Conservation (phyloP, 1,140 invertebrate species). For the Wasmannia auropunctata region DNA sequence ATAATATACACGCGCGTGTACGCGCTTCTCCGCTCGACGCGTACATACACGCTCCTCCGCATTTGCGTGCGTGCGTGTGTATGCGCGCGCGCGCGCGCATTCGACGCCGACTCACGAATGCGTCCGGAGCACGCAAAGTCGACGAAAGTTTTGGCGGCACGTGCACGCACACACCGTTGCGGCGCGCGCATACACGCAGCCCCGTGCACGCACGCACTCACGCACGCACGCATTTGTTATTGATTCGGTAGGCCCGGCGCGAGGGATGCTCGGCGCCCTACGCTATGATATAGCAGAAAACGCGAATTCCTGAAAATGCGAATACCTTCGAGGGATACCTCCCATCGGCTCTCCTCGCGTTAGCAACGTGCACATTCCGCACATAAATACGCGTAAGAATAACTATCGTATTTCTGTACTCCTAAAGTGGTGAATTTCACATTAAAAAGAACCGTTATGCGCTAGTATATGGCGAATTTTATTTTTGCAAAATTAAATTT, state of each 20-base stretch:
- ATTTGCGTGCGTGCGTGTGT: not conserved
- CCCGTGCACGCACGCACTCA: conserved; percentile 46
- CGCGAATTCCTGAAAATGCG: conserved; percentile 6
- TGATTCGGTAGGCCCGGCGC: conserved; percentile 70
- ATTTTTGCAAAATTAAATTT: not conserved
- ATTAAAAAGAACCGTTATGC: not conserved
- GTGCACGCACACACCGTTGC: conserved; percentile 75
- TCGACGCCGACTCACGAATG: conserved; percentile 30
- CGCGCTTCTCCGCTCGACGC: conserved; percentile 6
- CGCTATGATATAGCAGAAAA: not conserved
- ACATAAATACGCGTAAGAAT: not conserved
- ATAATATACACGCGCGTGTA: conserved; percentile 49
- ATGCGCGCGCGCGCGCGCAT: not conserved
- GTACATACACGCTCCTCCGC: conserved; percentile 52
- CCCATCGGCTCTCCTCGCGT: not conserved
- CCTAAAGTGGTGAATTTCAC: not conserved
- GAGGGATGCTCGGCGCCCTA: conserved; percentile 56
- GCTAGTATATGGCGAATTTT: not conserved
- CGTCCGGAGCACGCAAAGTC: conserved; percentile 61
- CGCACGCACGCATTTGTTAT: conserved; percentile 74
- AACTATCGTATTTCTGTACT: not conserved
- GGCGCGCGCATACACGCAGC: not conserved
- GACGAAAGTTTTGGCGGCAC: conserved; percentile 73
- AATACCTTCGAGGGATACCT: not conserved
- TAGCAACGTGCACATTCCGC: not conserved